These are phyloP conservation scores for Setipinna tenuifilis DNA, from an alignment of 2,797 vertebrate species.

Conservation along the genomic window DNA sequence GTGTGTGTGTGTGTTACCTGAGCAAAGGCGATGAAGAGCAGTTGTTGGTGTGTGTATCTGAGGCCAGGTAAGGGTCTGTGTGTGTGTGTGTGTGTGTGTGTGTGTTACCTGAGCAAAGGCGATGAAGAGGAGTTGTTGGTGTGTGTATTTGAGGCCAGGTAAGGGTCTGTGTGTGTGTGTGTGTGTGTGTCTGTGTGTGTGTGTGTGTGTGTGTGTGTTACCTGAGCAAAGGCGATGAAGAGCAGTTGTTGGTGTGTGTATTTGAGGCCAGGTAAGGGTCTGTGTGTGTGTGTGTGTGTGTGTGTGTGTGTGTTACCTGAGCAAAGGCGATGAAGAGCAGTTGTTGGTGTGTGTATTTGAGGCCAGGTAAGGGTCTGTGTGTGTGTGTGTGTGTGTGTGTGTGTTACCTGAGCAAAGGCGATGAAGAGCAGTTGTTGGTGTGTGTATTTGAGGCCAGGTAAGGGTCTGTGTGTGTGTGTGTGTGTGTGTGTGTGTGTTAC, in stretches of 20 bases:
- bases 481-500: not conserved
- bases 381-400: conserved; percentile 82
- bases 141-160: not conserved
- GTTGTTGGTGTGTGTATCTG: not conserved
- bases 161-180: not conserved
- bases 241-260: no score
- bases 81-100: no score
- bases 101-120: no score
- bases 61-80: not conserved
- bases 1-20: conserved; percentile 79
- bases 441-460: no score
- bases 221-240: no score
- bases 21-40: not conserved
- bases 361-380: conserved; percentile 61
- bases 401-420: conserved; percentile 61
- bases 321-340: no score
- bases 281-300: no score
- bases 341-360: conserved; percentile 37
- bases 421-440: no score
- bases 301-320: no score
- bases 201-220: not conserved
- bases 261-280: no score
- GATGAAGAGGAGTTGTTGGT: no score
- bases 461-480: not conserved
- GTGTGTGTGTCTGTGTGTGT: not conserved